A percentile compares a stretch with the other conserved stretches of the same genome.
phyloP scores from a whole-genome alignment of 2,888 invertebrate species.

The Phalera bucephala region DNA sequence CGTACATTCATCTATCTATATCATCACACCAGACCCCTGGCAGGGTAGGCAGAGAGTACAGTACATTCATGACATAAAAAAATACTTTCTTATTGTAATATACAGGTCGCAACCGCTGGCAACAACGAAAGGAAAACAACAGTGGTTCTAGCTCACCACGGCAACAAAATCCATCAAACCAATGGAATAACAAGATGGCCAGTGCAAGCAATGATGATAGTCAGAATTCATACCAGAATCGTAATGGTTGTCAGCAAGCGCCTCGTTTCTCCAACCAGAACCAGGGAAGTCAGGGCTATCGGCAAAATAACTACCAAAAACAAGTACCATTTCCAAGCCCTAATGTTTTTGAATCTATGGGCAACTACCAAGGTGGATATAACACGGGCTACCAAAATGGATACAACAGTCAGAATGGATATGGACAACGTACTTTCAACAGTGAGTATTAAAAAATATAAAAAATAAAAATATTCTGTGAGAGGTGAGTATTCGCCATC shows the following conservation, averaged over 20 bases:
- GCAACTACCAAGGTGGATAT: constrained; percentile 81
- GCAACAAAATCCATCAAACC: constrained; percentile 67
- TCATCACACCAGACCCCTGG: too few species aligned
- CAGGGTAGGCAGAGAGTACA: too few species aligned
- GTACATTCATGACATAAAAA: too few species aligned
- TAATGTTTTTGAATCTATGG: constrained; percentile 81
- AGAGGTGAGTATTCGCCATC: too few species aligned
- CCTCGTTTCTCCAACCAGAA: constrained; percentile 79
- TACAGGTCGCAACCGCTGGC: constrained; percentile 84
- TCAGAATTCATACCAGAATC: constrained; percentile 62
- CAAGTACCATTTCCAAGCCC: constrained; percentile 83
- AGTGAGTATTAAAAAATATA: constrained; percentile 65
- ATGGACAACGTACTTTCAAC: constrained; percentile 72
- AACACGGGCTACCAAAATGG: constrained; percentile 79
- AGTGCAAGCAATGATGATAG: constrained; percentile 53
- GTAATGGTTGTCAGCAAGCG: constrained; percentile 63
- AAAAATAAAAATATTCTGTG: too few species aligned
- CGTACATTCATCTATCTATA: too few species aligned
- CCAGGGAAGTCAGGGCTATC: constrained; percentile 65
- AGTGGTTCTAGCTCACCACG: constrained; percentile 77
- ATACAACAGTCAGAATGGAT: constrained; percentile 73
- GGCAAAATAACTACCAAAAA: constrained; percentile 77
- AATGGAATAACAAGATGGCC: constrained; percentile 80
- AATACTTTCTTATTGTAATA: constrained; percentile 13
- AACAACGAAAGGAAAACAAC: constrained; percentile 82